Evolutionary conservation across 2,113 vertebrate species (phyloP).

Genomic region (Mirounga angustirostris): DNA sequence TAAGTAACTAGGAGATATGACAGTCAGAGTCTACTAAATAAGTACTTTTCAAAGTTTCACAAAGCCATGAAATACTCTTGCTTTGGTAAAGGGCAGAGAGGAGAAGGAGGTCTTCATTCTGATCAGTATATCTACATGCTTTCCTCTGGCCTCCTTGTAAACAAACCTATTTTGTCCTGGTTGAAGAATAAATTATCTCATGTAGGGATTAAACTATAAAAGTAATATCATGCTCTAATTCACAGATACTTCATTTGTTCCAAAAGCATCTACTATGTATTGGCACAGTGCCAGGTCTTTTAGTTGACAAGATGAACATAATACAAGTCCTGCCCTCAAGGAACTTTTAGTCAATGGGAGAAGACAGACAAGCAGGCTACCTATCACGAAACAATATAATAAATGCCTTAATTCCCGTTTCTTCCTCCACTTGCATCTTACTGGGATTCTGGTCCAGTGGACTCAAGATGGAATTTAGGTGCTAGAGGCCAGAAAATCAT

Average conservation of each 20-base stretch:
- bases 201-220: neutral
- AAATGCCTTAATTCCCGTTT: neutral
- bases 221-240: neutral
- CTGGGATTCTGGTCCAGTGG: neutral
- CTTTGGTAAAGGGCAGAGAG: neutral
- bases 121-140: neutral
- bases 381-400: neutral
- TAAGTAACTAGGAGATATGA: neutral
- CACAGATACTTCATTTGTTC: neutral
- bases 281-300: neutral
- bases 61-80: neutral
- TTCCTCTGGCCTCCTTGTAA: neutral
- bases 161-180: neutral
- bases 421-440: neutral
- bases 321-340: neutral
- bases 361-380: neutral
- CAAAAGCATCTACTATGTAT: neutral
- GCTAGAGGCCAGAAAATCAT: neutral
- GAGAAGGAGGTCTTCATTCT: neutral
- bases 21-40: neutral
- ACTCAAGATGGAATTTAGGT: neutral
- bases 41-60: neutral
- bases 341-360: neutral
- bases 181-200: slow-evolving; percentile 4
- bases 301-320: neutral